Evolutionary conservation across 2,888 invertebrate genomes (phyloP), one percentile per base, ranked within the genome.

Genomic region (Steinernema carpocapsae): DNA sequence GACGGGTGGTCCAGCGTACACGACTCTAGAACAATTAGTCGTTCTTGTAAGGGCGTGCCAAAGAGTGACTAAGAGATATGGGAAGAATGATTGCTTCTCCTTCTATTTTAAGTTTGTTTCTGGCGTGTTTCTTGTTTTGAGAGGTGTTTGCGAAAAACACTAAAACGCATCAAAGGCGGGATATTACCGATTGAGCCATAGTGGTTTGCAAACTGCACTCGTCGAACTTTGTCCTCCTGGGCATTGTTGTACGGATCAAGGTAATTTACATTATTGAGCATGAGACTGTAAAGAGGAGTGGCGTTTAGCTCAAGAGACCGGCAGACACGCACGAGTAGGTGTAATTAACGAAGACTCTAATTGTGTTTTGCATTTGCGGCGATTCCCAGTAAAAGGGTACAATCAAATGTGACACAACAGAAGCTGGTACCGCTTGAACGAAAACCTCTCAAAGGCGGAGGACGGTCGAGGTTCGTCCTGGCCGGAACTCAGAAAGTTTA

Each of bases 1-100:
- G 72, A 72, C 24, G 74, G 56, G 26, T 56, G 56, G 26, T 56
- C 56, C 22, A 56, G 6, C 26, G 56, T 56, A 17, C 56, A 56
- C 24, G 56, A 56, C 26, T 56, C 56, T 56, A 56, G 24, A 56
- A 56, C 56, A 56, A 24, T 10, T 56, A 56, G 14, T 51, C 19
- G 51, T 51, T 51, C 6, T 51, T 51, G 51, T 19, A 51, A 51
- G 14, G 14, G 7, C 10, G 7, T 43, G 43, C 43, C 7, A 43
- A n/a, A 19, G 12, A 19, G n/a, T 51, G 51, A 51, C 51, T n/a
- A 51, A 51, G 51, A n/a, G 51, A 12, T 6, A n/a, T 51, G 12
- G 19, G 51, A 51, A 51, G 51, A 43, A 43, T 43, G 43, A 43
- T 51, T 51, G 51, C 19, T 10, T 19, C 6, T n/a, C n/a, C n/a